Evolutionary conservation across 2,888 invertebrate genomes (phyloP).

Genomic region (Salpingus planirostris): DNA sequence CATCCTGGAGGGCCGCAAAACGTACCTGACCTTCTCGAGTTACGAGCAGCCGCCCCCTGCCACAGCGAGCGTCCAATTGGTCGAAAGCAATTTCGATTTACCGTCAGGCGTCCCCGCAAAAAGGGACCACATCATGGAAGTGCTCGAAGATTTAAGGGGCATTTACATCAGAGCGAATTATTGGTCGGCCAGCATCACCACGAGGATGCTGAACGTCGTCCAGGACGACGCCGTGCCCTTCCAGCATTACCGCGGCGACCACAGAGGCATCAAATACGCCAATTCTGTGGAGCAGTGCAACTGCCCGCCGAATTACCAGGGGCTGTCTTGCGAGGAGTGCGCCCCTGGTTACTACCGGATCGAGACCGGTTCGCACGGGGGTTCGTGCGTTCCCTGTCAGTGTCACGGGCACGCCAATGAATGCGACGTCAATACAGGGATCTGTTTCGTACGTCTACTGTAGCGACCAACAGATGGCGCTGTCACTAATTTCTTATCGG

Average conservation of each 20-base stretch:
- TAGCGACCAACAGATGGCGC: background rate
- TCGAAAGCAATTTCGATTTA: conserved; percentile 69
- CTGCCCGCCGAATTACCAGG: conserved; percentile 88
- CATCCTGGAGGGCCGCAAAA: conserved; percentile 64
- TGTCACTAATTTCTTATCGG: background rate
- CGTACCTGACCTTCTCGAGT: conserved; percentile 61
- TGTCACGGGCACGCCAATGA: conserved; percentile 86
- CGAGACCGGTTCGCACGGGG: conserved; percentile 73
- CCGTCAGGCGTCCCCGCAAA: conserved; percentile 57
- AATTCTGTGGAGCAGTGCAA: conserved; percentile 76
- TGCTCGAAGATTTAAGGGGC: conserved; percentile 68
- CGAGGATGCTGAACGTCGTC: conserved; percentile 60
- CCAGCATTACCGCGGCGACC: conserved; percentile 31
- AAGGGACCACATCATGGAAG: conserved; percentile 85
- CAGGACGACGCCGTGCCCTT: conserved; percentile 52
- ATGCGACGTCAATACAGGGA: conserved; percentile 88
- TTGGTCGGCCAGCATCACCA: conserved; percentile 64
- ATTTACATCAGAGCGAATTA: conserved; percentile 85
- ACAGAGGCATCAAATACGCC: conserved; percentile 17
- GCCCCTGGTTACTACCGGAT: conserved; percentile 86
- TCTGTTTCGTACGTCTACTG: conserved; percentile 62
- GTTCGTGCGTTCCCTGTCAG: conserved; percentile 89
- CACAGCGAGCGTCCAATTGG: conserved; percentile 57
- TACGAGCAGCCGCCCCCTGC: conserved; percentile 73
- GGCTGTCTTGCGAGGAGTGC: conserved; percentile 87